A percentile compares a stretch with the other conserved stretches of the same genome.
Evolutionary conservation across 2,888 invertebrate species (phyloP).

Genomic region (Lepetodrilus schrolli): DNA sequence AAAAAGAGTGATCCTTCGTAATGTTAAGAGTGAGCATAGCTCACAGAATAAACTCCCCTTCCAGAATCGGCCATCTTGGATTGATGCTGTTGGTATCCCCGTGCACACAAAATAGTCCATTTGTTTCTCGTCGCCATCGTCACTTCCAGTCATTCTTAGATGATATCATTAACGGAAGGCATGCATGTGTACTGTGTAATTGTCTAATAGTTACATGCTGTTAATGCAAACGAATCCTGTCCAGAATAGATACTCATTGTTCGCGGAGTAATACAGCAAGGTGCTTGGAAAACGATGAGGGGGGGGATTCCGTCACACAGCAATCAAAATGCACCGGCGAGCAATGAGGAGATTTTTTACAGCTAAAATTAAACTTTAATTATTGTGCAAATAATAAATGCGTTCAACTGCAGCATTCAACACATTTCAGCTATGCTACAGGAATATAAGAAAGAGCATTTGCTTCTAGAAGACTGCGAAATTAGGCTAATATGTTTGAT

Average conservation of each 20-base stretch:
- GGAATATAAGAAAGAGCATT: too few relatives aligned
- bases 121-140: background rate
- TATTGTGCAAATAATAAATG: background rate
- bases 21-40: slow-evolving; percentile 7
- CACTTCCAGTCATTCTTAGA: background rate
- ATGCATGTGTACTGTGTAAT: too few relatives aligned
- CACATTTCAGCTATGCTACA: too few relatives aligned
- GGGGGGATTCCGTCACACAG: slow-evolving; percentile 27
- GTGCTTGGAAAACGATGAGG: slow-evolving; percentile 21
- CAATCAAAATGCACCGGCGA: background rate
- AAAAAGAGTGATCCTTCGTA: background rate
- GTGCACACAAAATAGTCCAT: slow-evolving; percentile 4
- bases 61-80: slow-evolving; percentile 25
- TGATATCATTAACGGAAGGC: too few relatives aligned
- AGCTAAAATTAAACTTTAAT: too few relatives aligned
- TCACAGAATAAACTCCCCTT: slow-evolving; percentile 20
- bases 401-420: background rate
- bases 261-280: slow-evolving; percentile 13
- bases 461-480: too few relatives aligned
- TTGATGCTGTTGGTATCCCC: slow-evolving; percentile 24
- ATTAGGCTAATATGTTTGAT: background rate
- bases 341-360: background rate
- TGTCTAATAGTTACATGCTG: too few relatives aligned
- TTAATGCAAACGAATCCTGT: too few relatives aligned
- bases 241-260: too few relatives aligned